phyloP scores from a whole-genome alignment of 2,797 vertebrate genomes.

The Bradypodion ventrale region DNA sequence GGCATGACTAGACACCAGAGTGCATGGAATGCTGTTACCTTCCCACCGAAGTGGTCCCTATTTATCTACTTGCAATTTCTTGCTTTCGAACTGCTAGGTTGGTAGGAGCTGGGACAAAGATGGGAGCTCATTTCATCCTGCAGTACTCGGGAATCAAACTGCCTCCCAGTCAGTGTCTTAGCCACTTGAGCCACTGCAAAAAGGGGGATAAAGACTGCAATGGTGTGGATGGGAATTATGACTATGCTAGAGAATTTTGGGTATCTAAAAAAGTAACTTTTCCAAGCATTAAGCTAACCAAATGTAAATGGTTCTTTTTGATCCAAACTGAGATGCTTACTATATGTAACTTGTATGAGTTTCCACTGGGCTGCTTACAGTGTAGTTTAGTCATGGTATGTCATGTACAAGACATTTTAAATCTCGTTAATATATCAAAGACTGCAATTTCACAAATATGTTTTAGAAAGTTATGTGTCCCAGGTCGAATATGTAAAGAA shows the following conservation, averaged over 20 bases:
- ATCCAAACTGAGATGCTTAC: constrained; percentile 47
- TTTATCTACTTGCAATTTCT: too few relatives aligned
- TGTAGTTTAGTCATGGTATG: not conserved
- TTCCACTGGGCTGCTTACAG: not conserved
- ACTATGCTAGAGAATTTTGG: too few relatives aligned
- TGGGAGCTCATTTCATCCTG: too few relatives aligned
- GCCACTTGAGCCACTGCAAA: too few relatives aligned
- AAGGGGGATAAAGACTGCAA: not conserved
- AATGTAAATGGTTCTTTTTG: constrained; percentile 52
- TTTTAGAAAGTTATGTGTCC: not conserved
- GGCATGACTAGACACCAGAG: too few relatives aligned
- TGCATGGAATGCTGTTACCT: too few relatives aligned
- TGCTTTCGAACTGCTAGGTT: too few relatives aligned
- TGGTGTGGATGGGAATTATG: not conserved
- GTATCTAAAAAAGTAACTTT: too few relatives aligned
- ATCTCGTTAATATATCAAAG: not conserved
- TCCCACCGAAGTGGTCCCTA: too few relatives aligned
- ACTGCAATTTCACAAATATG: constrained; percentile 6
- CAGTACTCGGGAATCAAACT: too few relatives aligned
- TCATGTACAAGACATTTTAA: not conserved
- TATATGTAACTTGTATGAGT: constrained; percentile 34
- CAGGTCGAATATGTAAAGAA: not conserved
- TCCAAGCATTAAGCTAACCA: constrained; percentile 13
- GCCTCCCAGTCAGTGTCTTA: too few relatives aligned
- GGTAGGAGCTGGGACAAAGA: too few relatives aligned